Base-by-base conservation (phyloP, 2,113 vertebrate genomes). In the Larimichthys polyactis region DNA sequence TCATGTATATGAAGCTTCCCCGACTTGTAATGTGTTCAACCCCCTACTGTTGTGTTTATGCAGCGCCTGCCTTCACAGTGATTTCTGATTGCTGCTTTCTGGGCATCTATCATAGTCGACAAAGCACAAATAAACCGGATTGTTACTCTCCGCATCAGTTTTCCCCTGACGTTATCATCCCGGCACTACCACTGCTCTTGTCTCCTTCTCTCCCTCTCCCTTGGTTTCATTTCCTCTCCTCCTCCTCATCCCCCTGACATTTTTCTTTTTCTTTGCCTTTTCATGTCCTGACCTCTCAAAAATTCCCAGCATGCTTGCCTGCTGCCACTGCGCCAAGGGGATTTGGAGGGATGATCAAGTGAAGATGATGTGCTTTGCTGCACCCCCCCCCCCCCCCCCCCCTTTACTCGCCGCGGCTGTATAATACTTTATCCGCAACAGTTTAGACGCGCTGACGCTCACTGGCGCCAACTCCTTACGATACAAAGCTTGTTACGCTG, bases 311-410 rank as follows among this genome's bases (percentile, higher is more conserved):
- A 82, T 90, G 87, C 70, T 22, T 81, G 65, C 29, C 75, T 89
- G 83, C 75, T 82, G 78, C 82, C 75, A 78, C 80, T n/a, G 55
- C 44, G 54, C 75, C 59, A 0, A 36, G 44, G 85, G 79, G 88
- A 90, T 93, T 94, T 91, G 49, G 44, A 81, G 48, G 64, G 62
- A 91, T 88, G 83, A 94, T 91, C 79, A 88, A 93, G 87, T 83
- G 75, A 86, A 82, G 71, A 92, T 91, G 85, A 91, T 89, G 90
- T 87, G 87, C 82, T 92, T 90, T 90, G 84, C 81, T 85, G 84
- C 78, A 74, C 43, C 66, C 15, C 27, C 29, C 27, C 27, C 27
- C 27, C 43, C 66, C 15, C 78, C 75, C 32, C 66, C 15, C 36
- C 36, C 36, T 36, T 16, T 40, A 62, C 60, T 86, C 74, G 62